Percentiles rank a stretch among this genome's conserved stretches.
Conservation (phyloP, 2,113 vertebrate genomes). For the Chloebia gouldiae region DNA sequence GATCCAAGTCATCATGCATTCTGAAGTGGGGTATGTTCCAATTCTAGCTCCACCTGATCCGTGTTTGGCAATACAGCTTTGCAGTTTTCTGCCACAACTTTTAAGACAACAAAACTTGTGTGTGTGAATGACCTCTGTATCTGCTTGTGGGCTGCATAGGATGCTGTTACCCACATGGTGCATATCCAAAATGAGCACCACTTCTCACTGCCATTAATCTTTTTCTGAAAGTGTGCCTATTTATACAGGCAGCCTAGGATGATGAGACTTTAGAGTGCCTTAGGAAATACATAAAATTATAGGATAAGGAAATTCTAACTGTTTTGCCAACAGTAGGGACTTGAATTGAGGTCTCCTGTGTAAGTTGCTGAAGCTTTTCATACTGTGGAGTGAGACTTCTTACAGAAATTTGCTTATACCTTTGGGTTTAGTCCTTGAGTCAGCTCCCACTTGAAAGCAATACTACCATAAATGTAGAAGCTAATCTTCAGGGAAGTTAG, state of each 20-base stretch:
- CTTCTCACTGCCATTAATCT: not conserved
- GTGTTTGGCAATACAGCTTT: not conserved
- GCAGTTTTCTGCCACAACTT: not conserved
- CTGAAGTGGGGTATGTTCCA: not conserved
- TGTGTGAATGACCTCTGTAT: not conserved
- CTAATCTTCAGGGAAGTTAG: not conserved
- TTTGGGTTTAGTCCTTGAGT: not conserved
- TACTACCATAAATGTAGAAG: not conserved
- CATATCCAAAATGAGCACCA: not conserved
- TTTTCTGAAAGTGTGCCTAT: not conserved
- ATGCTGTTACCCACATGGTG: not conserved
- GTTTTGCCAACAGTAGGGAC: not conserved
- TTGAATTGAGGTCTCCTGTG: not conserved
- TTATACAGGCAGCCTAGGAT: not conserved
- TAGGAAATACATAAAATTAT: not conserved
- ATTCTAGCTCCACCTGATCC: not conserved
- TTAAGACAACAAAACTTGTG: not conserved
- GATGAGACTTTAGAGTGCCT: not conserved
- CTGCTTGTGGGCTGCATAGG: not conserved
- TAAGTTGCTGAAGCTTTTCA: not conserved
- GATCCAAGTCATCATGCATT: not conserved
- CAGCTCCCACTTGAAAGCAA: not conserved
- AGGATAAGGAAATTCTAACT: not conserved
- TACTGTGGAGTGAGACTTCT: not conserved
- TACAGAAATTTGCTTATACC: not conserved